These are phyloP conservation scores for Sipha maydis DNA, from an alignment of 2,888 invertebrate species.

Conservation along the genomic window DNA sequence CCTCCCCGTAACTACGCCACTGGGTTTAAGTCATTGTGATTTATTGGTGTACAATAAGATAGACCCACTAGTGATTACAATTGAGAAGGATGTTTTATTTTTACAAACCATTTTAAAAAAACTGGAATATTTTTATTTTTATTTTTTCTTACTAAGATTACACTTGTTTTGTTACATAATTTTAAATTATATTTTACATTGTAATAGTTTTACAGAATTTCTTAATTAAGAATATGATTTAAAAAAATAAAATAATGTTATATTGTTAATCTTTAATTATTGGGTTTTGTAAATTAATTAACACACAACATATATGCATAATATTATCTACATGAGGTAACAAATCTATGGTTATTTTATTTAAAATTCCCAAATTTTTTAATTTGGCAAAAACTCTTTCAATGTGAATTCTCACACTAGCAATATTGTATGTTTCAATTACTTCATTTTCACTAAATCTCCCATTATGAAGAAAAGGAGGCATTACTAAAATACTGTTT, in stretches of 20 bases:
- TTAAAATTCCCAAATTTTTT: no score
- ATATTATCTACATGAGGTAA: not conserved
- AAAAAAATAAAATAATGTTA: not conserved
- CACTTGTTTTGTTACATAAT: conserved; percentile 1
- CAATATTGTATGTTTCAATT: no score
- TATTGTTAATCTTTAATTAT: not conserved
- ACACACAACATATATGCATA: not conserved
- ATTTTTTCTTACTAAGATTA: not conserved
- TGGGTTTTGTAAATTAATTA: conserved; percentile 20
- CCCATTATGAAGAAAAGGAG: not conserved
- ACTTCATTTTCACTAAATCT: no score
- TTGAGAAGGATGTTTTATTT: not conserved
- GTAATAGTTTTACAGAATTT: not conserved
- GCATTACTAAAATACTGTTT: not conserved
- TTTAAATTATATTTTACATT: not conserved
- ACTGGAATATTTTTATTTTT: conserved; percentile 17
- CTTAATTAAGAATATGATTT: not conserved
- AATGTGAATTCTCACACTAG: no score
- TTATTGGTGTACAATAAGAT: conserved; percentile 6
- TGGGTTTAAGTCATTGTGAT: no score
- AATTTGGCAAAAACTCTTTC: no score
- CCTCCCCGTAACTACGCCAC: no score
- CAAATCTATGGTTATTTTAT: no score
- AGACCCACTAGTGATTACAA: not conserved
- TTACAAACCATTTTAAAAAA: conserved; percentile 12